phyloP scores from a whole-genome alignment of 2,113 vertebrate genomes.

The Canis aureus region DNA sequence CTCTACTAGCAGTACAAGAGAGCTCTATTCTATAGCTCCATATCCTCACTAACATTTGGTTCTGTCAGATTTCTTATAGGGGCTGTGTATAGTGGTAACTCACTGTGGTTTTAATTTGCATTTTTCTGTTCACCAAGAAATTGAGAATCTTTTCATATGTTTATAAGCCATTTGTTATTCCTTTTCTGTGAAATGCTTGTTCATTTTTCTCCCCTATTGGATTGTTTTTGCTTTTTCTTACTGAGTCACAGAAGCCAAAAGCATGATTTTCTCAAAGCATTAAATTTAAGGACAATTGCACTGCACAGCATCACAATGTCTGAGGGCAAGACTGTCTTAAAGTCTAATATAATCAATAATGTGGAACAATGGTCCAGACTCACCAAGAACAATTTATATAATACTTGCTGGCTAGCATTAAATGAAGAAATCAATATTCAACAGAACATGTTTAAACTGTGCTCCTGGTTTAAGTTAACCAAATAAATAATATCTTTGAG shows the following conservation, averaged over 20 bases:
- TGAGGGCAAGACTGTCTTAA: not conserved
- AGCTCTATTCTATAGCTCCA: not conserved
- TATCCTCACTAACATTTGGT: not conserved
- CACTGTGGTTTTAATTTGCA: slow-evolving; percentile 18
- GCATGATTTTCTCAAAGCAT: not conserved
- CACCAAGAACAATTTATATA: not conserved
- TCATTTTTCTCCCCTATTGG: not conserved
- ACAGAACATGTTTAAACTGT: not conserved
- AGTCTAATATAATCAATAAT: not conserved
- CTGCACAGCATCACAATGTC: not conserved
- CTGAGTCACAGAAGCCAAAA: not conserved
- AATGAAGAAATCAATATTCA: slow-evolving; percentile 23
- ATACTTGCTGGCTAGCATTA: not conserved
- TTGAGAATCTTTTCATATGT: slow-evolving; percentile 35
- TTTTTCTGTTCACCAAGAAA: not conserved
- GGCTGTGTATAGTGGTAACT: not conserved
- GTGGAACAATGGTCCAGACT: not conserved
- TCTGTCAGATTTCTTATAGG: not conserved
- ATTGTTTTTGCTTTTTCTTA: slow-evolving; percentile 35
- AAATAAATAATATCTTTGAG: not conserved
- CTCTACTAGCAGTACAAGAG: not conserved
- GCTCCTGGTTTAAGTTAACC: not conserved
- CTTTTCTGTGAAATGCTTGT: not conserved
- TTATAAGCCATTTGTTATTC: not conserved
- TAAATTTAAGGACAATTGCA: not conserved